These are phyloP conservation scores for Andrena flavipes DNA, from an alignment of 2,888 invertebrate genomes.

Conservation along the genomic window DNA sequence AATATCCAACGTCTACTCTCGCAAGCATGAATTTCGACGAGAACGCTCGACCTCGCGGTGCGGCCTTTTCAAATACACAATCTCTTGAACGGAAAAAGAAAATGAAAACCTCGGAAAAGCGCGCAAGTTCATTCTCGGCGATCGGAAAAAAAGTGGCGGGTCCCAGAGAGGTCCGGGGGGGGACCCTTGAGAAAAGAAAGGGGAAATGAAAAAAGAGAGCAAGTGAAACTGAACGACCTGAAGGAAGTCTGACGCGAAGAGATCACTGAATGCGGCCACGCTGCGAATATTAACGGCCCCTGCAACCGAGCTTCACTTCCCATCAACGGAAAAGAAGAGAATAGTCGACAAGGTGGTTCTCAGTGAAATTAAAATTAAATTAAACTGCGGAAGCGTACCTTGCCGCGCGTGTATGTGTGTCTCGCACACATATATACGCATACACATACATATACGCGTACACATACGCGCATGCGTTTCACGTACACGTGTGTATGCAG, in stretches of 20 bases:
- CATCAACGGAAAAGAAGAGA: not conserved
- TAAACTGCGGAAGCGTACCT: slow-evolving; percentile 44
- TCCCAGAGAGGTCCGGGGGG: too few species aligned
- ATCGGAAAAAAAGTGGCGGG: not conserved
- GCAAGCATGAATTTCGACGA: not conserved
- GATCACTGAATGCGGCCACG: too few species aligned
- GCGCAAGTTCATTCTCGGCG: slow-evolving; percentile 30
- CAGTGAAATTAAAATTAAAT: slow-evolving; percentile 6
- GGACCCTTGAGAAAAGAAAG: not conserved
- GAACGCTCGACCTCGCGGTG: slow-evolving; percentile 7
- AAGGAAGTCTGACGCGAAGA: too few species aligned
- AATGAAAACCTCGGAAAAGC: slow-evolving; percentile 15
- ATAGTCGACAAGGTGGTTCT: not conserved
- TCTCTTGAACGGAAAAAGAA: too few species aligned
- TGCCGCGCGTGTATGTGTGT: slow-evolving; percentile 59
- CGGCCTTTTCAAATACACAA: too few species aligned
- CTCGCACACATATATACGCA: slow-evolving; percentile 52
- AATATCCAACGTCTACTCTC: slow-evolving; percentile 26
- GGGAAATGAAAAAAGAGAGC: not conserved
- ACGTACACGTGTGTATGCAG: slow-evolving; percentile 52
- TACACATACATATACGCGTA: slow-evolving; percentile 49
- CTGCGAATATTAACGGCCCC: not conserved
- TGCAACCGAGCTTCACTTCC: not conserved
- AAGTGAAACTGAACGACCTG: not conserved
- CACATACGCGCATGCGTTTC: slow-evolving; percentile 42